A percentile compares a stretch with the other conserved stretches of the same genome.
Conservation (phyloP, 35 echinoderm and acorn worm species). For the Ptychodera flava region DNA sequence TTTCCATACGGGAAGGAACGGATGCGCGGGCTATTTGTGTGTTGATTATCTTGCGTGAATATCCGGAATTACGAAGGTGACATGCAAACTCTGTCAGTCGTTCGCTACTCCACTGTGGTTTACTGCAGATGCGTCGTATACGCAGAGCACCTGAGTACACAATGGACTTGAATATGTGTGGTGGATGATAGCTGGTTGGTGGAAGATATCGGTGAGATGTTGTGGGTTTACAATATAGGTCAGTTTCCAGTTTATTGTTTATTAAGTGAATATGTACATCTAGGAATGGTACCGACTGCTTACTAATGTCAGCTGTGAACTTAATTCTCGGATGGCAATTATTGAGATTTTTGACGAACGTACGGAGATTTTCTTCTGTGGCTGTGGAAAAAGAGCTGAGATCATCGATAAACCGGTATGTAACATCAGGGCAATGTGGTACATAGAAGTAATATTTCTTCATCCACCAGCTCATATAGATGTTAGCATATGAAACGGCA, state of each 20-base stretch:
- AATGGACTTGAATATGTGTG: constrained; percentile 21
- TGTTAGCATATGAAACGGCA: not conserved
- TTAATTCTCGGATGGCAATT: constrained; percentile 25
- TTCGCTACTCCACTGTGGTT: not conserved
- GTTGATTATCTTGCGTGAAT: not conserved
- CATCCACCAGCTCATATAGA: constrained; percentile 10
- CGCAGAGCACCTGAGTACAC: constrained; percentile 10
- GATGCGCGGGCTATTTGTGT: not conserved
- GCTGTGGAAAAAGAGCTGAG: constrained; percentile 7
- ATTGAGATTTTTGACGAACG: constrained; percentile 15
- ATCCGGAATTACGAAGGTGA: not conserved
- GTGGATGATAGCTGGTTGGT: constrained; percentile 23
- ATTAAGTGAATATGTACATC: constrained; percentile 10
- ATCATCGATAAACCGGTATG: constrained; percentile 27
- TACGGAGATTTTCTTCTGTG: not conserved
- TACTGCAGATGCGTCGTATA: constrained; percentile 16
- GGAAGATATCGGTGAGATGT: constrained; percentile 23
- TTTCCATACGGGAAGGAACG: too few relatives aligned
- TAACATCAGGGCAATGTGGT: not conserved
- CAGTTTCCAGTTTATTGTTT: constrained; percentile 3
- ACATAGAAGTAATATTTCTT: not conserved
- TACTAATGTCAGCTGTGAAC: constrained; percentile 29
- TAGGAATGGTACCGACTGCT: constrained; percentile 4
- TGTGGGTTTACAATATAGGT: constrained; percentile 24
- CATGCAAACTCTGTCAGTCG: not conserved